Percentiles rank a stretch among this genome's conserved stretches.
Conservation (phyloP, 2,797 vertebrate genomes). For the Gallinago solitaria region DNA sequence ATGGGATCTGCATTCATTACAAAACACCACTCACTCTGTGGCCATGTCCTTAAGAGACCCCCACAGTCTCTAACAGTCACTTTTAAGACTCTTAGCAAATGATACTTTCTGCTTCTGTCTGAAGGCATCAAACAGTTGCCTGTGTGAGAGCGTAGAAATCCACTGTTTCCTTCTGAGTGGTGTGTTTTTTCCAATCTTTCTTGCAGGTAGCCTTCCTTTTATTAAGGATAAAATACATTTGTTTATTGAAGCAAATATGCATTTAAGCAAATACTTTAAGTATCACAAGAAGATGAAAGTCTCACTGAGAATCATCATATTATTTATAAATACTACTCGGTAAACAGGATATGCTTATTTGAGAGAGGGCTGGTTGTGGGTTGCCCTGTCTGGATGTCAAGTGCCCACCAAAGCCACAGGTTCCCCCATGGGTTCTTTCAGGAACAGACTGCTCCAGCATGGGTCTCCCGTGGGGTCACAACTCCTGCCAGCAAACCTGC, state of each 20-base stretch:
- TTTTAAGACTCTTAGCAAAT: background rate
- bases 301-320: background rate
- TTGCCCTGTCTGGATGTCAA: background rate
- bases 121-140: background rate
- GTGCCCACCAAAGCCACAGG: background rate
- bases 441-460: background rate
- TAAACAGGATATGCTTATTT: background rate
- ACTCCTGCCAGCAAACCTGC: background rate
- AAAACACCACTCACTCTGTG: accelerated
- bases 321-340: background rate
- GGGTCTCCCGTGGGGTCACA: background rate
- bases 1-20: background rate
- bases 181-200: background rate
- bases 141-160: background rate
- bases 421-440: background rate
- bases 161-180: background rate
- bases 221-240: background rate
- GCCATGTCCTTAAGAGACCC: background rate
- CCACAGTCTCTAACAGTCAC: background rate
- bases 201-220: background rate
- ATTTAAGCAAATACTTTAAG: background rate
- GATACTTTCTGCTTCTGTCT: background rate
- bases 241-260: background rate
- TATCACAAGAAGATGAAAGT: background rate
- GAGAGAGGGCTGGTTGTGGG: background rate